Base-by-base conservation (phyloP, 2,797 vertebrate species). In the Iguana delicatissima region DNA sequence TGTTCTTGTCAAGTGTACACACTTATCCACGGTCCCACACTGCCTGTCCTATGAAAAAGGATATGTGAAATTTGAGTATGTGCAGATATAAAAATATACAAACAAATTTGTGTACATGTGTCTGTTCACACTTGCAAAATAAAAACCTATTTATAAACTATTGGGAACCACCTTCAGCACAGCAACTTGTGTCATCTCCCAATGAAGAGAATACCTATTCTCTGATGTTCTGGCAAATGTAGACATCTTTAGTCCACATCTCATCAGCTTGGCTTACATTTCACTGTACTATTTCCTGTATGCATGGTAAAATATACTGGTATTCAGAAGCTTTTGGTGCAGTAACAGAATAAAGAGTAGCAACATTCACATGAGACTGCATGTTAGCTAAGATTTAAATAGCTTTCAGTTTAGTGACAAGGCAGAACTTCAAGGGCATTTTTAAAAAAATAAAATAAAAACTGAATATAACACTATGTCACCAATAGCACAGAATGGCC, bases 71-170 rank as follows among this genome's bases (percentile, higher is more conserved):
- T 80, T 4, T 0, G 20, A 93, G 72, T 32, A 38, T 73, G 55
- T 52, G 1, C 80, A 6, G 14, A 90, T 29, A 80, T 59, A 81
- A 82, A 91, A 81, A 88, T 46, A 88, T 6, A 76, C 55, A 72
- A 64, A 64, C 0, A 85, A n/a, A 73, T 64, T 76, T 73, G n/a
- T 89, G 24, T 67, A 0, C 35, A 73, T 87, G 84, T 32, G 42
- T 89, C 79, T 83, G 38, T 62, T 59, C 24, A 69, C 72, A 22
- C 3, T 52, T 12, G 89, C 79, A 84, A 62, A 46, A 77, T 52
- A 86, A 84, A 38, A 73, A 16, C 62, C 57, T 85, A 77, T 88
- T 88, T 89, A 73, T 88, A 82, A 22, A 88, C 16, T 87, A 72
- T 26, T 77, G 46, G 69, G 42, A 92, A 57, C 29, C 4, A 7